Evolutionary conservation across 2,888 invertebrate genomes (phyloP), one percentile per base, ranked within the genome.

Genomic region (Caenorhabditis parvicauda): DNA sequence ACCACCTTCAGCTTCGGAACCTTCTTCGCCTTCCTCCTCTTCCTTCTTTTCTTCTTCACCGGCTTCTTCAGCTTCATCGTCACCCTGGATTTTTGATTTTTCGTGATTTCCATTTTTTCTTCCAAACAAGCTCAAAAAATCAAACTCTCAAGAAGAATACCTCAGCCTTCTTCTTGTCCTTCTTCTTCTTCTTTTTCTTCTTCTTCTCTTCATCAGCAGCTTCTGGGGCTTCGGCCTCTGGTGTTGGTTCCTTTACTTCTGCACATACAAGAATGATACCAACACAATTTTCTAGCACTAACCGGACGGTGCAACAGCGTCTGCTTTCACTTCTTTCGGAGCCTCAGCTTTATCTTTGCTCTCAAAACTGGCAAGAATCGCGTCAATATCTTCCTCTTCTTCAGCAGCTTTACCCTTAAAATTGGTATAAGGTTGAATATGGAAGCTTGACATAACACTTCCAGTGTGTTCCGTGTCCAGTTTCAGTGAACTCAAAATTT

Each of bases 301-400:
- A n/a, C n/a, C n/a, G n/a, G n/a, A n/a, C n/a, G 42, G 43, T 14
- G 50, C 22, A 3, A 48, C 46, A 27, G 53, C 45, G 3, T 29
- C 43, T 32, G 41, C 25, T 28, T 38, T 51, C 2, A 43, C 41
- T n/a, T 35, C 47, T 1, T n/a, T 52, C 9, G 56, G 47, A n/a
- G 32, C 42, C 39, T 49, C 55, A 22, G 59, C 54, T 19, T 22
- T 44, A 37, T 54, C 44, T n/a, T 55, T 53, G 14, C 43, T 42
- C 41, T 62, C 57, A 38, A 65, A 58, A 3, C 59, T 51, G 9
- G 66, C 75, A 6, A 75, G 51, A 22, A 75, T 53, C 21, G 72
- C 72, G 29, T 74, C 75, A n/a, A 75, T 35, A 43, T 75, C 75
- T 14, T 75, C 75, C n/a, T 73, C 71, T 0, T 68, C 72, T 2